Conservation (phyloP, 2,113 vertebrate species). For the Centropristis striata region DNA sequence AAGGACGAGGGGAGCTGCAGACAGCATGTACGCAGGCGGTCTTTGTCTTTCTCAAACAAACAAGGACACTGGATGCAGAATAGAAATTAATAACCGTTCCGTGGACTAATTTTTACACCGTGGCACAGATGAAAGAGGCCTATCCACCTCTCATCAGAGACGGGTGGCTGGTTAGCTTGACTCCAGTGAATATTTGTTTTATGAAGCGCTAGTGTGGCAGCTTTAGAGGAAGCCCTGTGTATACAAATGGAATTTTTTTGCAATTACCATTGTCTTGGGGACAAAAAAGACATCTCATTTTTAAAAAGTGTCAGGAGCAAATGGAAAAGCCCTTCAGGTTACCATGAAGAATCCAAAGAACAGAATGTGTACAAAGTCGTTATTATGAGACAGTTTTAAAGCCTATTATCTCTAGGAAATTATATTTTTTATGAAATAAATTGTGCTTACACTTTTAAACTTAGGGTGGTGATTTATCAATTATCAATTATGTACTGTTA, state of each 20-base stretch:
- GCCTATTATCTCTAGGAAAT: not conserved
- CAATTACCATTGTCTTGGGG: constrained; percentile 54
- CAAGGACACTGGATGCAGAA: constrained; percentile 75
- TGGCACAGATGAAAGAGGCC: constrained; percentile 72
- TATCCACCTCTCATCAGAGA: constrained; percentile 68
- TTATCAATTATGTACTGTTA: not conserved
- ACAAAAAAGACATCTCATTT: constrained; percentile 55
- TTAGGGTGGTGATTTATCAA: not conserved
- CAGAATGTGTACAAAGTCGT: not conserved
- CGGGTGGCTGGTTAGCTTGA: constrained; percentile 49
- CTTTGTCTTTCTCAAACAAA: constrained; percentile 80
- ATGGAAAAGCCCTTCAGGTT: constrained; percentile 51
- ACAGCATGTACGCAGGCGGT: constrained; percentile 55
- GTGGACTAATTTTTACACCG: constrained; percentile 66
- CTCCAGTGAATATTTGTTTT: constrained; percentile 70
- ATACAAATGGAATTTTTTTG: constrained; percentile 52
- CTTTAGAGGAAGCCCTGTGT: constrained; percentile 38
- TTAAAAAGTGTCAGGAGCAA: constrained; percentile 58
- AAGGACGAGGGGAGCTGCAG: constrained; percentile 42
- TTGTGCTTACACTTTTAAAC: not conserved
- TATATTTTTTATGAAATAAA: not conserved
- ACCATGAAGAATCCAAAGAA: constrained; percentile 19
- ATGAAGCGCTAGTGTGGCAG: constrained; percentile 38
- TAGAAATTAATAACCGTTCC: constrained; percentile 76
- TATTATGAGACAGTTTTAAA: not conserved